Conservation (phyloP, 2,888 invertebrate species). For the Oligia latruncula region DNA sequence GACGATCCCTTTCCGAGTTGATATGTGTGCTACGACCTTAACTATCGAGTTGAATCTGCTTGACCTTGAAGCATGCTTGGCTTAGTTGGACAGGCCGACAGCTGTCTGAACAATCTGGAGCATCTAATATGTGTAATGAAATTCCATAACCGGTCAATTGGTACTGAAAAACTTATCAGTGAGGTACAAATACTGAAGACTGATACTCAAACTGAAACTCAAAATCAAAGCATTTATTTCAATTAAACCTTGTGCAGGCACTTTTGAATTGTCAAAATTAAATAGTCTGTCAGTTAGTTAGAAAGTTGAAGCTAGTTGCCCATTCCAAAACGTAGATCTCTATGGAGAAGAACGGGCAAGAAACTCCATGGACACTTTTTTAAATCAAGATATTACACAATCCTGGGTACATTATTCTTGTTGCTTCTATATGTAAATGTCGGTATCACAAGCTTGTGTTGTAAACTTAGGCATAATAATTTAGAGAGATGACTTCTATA, state of each 20-base stretch:
- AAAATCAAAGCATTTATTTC: too few species aligned
- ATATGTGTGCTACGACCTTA: too few species aligned
- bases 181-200: not conserved
- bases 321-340: too few species aligned
- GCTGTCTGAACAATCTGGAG: constrained; percentile 6
- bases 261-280: too few species aligned
- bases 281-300: too few species aligned
- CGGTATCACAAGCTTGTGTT: not conserved
- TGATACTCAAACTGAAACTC: not conserved
- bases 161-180: not conserved
- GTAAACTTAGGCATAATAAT: not conserved
- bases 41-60: not conserved
- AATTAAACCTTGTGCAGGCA: too few species aligned
- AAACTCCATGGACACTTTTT: too few species aligned
- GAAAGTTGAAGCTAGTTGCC: too few species aligned
- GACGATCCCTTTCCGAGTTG: too few species aligned
- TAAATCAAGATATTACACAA: too few species aligned
- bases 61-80: not conserved
- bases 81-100: not conserved
- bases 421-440: not conserved
- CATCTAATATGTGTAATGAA: not conserved
- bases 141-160: not conserved
- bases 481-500: not conserved
- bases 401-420: too few species aligned
- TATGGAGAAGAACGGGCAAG: too few species aligned